Evolutionary conservation across 2,888 invertebrate species (phyloP).

Genomic region (Lasius platythorax): DNA sequence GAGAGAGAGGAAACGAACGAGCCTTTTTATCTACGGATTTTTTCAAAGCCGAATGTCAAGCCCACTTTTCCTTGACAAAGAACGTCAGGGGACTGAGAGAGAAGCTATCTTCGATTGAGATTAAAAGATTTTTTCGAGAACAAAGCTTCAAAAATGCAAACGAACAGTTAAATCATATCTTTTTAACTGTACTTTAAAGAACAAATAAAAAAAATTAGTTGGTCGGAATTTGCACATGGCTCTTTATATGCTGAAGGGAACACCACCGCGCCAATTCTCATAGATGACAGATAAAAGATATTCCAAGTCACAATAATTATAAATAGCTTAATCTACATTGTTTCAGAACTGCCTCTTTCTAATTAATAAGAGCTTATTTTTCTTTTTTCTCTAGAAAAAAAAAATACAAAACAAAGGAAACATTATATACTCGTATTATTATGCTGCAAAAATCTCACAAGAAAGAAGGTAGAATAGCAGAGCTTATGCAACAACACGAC

Average conservation of each 20-base stretch:
- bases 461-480: background rate
- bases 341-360: background rate
- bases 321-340: background rate
- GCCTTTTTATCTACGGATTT: conserved; percentile 25
- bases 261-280: background rate
- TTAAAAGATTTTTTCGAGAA: background rate
- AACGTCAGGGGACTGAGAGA: background rate
- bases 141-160: background rate
- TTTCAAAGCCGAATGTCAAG: conserved; percentile 5
- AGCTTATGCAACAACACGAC: background rate
- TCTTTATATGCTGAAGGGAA: too few species aligned
- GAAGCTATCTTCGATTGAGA: background rate
- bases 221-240: background rate
- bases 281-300: background rate
- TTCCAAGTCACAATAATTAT: background rate
- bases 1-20: background rate
- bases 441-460: background rate
- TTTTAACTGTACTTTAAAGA: background rate
- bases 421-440: background rate
- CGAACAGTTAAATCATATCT: background rate
- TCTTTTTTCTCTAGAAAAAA: background rate
- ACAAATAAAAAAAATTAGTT: background rate
- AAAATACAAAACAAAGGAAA: background rate
- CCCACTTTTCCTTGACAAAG: background rate
- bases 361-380: background rate